A percentile compares a stretch with the other conserved stretches of the same genome.
Conservation (phyloP, 2,888 invertebrate species). For the Xanthorhoe spadicearia region DNA sequence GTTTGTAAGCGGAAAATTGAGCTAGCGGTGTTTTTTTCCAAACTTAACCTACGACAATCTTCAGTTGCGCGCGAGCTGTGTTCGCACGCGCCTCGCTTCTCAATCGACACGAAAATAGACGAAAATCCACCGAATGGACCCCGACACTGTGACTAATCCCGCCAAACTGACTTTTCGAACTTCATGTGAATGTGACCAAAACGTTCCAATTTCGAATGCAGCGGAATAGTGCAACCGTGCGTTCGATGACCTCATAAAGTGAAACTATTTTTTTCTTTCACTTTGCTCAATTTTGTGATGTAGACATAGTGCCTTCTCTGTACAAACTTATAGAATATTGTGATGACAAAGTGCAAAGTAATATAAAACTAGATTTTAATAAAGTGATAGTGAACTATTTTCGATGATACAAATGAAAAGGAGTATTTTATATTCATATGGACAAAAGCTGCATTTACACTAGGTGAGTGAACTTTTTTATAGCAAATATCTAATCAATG, state of each 20-base stretch:
- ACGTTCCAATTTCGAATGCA: constrained; percentile 66
- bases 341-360: constrained; percentile 81
- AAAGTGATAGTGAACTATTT: constrained; percentile 67
- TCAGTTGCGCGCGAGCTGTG: constrained; percentile 82
- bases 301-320: constrained; percentile 76
- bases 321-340: constrained; percentile 73
- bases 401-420: constrained; percentile 46
- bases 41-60: constrained; percentile 82
- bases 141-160: constrained; percentile 57
- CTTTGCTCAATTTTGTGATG: constrained; percentile 82
- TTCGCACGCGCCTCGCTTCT: constrained; percentile 71
- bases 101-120: constrained; percentile 60
- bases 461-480: constrained; percentile 63
- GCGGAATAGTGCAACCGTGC: constrained; percentile 58
- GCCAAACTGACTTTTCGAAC: constrained; percentile 64
- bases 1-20: constrained; percentile 75
- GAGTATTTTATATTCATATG: constrained; percentile 63
- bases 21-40: constrained; percentile 78
- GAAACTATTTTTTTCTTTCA: constrained; percentile 69
- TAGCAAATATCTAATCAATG: constrained; percentile 38
- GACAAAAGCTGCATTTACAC: constrained; percentile 64
- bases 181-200: constrained; percentile 55
- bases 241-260: constrained; percentile 73
- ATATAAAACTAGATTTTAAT: constrained; percentile 60
- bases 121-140: constrained; percentile 71